Evolutionary conservation across 2,888 invertebrate genomes (phyloP).

Genomic region (Cerceris rybyensis): DNA sequence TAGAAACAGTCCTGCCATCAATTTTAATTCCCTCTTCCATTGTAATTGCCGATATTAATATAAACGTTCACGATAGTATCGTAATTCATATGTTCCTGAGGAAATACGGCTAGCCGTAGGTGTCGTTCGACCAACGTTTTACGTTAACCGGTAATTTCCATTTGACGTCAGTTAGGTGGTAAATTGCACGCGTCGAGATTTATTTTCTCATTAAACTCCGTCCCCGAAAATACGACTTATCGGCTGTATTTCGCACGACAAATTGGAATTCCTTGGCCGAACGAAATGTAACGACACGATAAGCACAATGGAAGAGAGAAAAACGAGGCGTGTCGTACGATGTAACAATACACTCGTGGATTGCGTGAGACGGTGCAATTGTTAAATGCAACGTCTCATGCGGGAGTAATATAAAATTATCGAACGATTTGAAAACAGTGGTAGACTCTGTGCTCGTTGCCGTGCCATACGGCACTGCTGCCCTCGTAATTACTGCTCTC

Average conservation of each 20-base stretch:
- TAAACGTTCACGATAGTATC: too few species aligned
- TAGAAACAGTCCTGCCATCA: too few species aligned
- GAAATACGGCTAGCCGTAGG: too few species aligned
- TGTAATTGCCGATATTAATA: too few species aligned
- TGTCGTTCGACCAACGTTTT: too few species aligned
- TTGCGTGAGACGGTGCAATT: conserved; percentile 53
- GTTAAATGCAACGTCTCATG: conserved; percentile 58
- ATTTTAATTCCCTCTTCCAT: too few species aligned
- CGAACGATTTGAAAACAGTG: conserved; percentile 51
- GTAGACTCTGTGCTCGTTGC: conserved; percentile 26
- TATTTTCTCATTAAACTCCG: background rate
- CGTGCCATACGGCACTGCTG: conserved; percentile 33
- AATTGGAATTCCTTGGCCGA: conserved; percentile 13
- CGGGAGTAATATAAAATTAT: conserved; percentile 59
- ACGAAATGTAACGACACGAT: conserved; percentile 36
- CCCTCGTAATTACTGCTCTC: conserved; percentile 45
- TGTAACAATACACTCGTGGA: background rate
- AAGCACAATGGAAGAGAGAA: conserved; percentile 23
- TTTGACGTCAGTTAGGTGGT: too few species aligned
- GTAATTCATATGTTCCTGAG: too few species aligned
- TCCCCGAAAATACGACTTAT: background rate
- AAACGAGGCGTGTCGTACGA: conserved; percentile 10
- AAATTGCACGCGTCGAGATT: too few species aligned
- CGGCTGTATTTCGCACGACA: background rate
- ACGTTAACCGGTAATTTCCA: too few species aligned